Evolutionary conservation across 2,113 vertebrate species (phyloP), one percentile per base, ranked within the genome.

Genomic region (Taurulus bubalis): DNA sequence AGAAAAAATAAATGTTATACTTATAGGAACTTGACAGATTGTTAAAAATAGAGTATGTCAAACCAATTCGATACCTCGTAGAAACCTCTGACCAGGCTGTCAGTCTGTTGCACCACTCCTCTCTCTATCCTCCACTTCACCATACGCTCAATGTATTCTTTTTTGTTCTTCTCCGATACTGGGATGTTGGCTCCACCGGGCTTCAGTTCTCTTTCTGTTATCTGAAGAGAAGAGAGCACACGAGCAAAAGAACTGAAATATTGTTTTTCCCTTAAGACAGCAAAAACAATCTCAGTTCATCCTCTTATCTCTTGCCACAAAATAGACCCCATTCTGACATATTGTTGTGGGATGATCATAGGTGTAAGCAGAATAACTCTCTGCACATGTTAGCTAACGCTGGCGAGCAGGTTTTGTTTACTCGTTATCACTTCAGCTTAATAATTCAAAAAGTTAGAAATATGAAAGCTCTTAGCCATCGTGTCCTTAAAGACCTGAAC

Each of bases 71-170:
- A 65, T 88, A 97, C 97, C 96, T 98, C 97, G 22, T 97, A 98
- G 93, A 98, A 98, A 49, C 97, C 97, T 11, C 97, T 92, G 79
- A 98, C 97, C 62, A 98, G 89, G 81, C 97, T 98, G 86, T 98
- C 97, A 0, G 97, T 98, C 80, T 98, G 97, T 55, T 98, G 97
- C 26, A 97, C 97, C 55, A 98, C 97, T 1, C 97, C 97, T 72
- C 97, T 94, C 90, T 98, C 97, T 56, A 98, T 97, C 79, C 97
- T 94, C 97, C 97, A 98, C 82, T 97, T 98, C 84, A 98, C 97
- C 97, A 98, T 98, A 76, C 96, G 94, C 91, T 98, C 97, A 11
- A 98, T 97, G 79, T 98, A 98, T 74, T 98, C 97, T 89, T 98
- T 98, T 92, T 98, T 98, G 92, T 98, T 98, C 90, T 97, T 97